A percentile compares a stretch with the other conserved stretches of the same genome.
Evolutionary conservation across 2,888 invertebrate species (phyloP).

Genomic region (Acronicta psi): DNA sequence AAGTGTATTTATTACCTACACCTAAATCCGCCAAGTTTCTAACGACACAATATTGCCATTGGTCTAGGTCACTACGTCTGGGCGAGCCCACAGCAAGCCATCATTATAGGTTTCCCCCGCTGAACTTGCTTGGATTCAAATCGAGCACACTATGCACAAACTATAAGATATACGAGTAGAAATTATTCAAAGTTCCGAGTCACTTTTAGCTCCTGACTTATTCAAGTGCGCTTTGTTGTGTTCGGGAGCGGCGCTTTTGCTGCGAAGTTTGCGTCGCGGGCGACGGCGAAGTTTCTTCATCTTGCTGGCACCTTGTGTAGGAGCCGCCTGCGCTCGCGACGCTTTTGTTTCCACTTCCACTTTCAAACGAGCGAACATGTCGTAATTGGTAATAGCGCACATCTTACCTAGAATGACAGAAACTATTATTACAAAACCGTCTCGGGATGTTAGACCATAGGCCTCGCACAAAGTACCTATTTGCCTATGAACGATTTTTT

Average conservation of each 20-base stretch:
- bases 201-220: constrained; percentile 83
- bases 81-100: too few species aligned
- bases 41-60: too few species aligned
- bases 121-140: too few species aligned
- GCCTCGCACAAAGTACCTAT: too few species aligned
- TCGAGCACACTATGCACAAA: not conserved
- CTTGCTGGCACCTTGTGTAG: constrained; percentile 66
- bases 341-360: constrained; percentile 81
- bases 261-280: constrained; percentile 76
- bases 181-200: constrained; percentile 76
- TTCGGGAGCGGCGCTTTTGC: constrained; percentile 81
- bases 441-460: too few species aligned
- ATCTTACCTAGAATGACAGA: constrained; percentile 76
- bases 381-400: constrained; percentile 85
- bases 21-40: too few species aligned
- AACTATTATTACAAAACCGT: not conserved
- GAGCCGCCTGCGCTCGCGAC: constrained; percentile 68
- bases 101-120: too few species aligned
- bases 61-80: too few species aligned
- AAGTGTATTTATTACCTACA: too few species aligned
- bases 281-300: constrained; percentile 69
- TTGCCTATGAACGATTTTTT: too few species aligned
- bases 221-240: constrained; percentile 65
- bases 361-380: constrained; percentile 85
- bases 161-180: too few species aligned